Base-by-base conservation (phyloP, 2,113 vertebrate species). In the Phodopus roborovskii region DNA sequence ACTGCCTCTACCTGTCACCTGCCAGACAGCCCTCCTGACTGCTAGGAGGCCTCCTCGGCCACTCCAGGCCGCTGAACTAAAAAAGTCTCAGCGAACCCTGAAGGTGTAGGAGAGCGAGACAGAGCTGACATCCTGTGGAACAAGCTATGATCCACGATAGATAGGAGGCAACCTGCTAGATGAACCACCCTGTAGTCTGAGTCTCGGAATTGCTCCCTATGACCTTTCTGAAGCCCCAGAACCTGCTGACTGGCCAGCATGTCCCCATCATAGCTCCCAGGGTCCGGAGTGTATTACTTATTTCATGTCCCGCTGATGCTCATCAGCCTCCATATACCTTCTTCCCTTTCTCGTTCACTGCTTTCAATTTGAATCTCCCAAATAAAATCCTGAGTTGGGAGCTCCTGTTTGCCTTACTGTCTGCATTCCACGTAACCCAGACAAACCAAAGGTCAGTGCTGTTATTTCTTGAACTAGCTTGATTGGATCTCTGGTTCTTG, bases 181-280 rank as follows among this genome's bases (percentile, higher is more conserved):
- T 7, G 9, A 77, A 28, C 3, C 33, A 15, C 1, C 5, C 53
- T 84, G 26, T 10, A 5, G 19, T 36, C 26, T 6, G 3, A 39
- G 36, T 3, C 45, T 56, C 8, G 53, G 77, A 7, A 42, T 1
- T 30, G 22, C 22, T 68, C 83, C 6, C 19, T 42, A 0, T 3
- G 3, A 60, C 24, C 58, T 50, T 16, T 68, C 73, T 15, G 60
- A 28, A 13, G 20, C 77, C 50, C 28, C 8, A 71, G 48, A n/a
- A 71, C 58, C 42, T 11, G 58, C 79, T 48, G n/a, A 30, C n/a
- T 22, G 50, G 16, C 11, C 4, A 24, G 30, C 62, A 3, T 75
- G 64, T 5, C 42, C 66, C 12, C 0, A 0, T 33, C 28, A 33
- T 17, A 39, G 45, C 7, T 60, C 26, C n/a, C 33, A 1, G 0